Conservation (phyloP, 2,113 vertebrate species). For the Siniperca chuatsi region DNA sequence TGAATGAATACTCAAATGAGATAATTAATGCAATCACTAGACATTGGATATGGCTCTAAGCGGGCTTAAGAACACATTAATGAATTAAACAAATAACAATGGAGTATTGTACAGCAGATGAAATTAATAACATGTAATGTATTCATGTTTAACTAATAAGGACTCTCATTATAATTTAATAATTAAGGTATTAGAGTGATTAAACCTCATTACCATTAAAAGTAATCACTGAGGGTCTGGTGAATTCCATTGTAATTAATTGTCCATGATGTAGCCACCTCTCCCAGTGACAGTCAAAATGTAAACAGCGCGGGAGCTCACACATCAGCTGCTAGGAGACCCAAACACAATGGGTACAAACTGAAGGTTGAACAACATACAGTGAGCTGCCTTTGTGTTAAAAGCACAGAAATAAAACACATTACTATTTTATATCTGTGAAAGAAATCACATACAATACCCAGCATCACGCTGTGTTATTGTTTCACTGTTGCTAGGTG, state of each 20-base stretch:
- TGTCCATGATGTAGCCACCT: conserved; percentile 38
- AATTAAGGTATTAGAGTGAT: conserved; percentile 56
- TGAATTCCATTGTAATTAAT: conserved; percentile 54
- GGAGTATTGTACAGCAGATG: conserved; percentile 12
- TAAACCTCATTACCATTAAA: conserved; percentile 71
- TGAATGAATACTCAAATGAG: conserved; percentile 27
- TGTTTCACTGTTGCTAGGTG: conserved; percentile 63
- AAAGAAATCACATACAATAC: conserved; percentile 17
- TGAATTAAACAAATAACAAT: conserved; percentile 67
- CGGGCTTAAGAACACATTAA: conserved; percentile 61
- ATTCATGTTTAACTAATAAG: conserved; percentile 68
- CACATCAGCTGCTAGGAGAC: conserved; percentile 33
- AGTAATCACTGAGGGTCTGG: conserved; percentile 56
- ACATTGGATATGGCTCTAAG: conserved; percentile 50
- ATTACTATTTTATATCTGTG: conserved; percentile 29
- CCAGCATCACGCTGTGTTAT: conserved; percentile 32
- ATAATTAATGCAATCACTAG: conserved; percentile 46
- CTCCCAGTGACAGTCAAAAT: conserved; percentile 21
- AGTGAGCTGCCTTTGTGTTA: conserved; percentile 12
- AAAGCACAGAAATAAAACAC: conserved; percentile 15
- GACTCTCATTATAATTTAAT: conserved; percentile 55
- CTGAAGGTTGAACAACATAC: conserved; percentile 10
- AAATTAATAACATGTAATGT: conserved; percentile 55
- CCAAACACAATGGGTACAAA: neutral
- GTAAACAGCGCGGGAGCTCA: conserved; percentile 38